Evolutionary conservation across 2,888 invertebrate species (phyloP).

Genomic region (Drosophila paucipuncta): DNA sequence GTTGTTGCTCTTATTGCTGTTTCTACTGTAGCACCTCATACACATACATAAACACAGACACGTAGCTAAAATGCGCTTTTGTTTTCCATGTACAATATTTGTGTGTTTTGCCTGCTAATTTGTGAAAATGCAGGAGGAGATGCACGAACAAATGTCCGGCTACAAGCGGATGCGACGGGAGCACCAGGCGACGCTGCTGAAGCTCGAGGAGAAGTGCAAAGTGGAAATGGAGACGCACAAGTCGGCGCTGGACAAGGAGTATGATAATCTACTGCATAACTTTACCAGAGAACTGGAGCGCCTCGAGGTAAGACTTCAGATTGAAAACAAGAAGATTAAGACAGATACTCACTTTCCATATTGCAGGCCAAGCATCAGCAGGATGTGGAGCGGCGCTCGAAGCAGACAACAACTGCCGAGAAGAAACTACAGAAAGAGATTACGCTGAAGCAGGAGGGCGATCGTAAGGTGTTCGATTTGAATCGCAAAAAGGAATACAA

Average conservation of each 20-base stretch:
- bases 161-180: constrained; percentile 99
- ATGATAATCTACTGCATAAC: constrained; percentile 95
- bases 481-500: constrained; percentile 99
- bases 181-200: constrained; percentile 97
- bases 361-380: constrained; percentile 90
- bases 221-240: constrained; percentile 99
- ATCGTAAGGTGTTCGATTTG: constrained; percentile 95
- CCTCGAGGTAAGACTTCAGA: constrained; percentile 87
- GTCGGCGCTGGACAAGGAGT: constrained; percentile 97
- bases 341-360: not conserved
- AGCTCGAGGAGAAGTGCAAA: constrained; percentile 97
- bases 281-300: constrained; percentile 97
- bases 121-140: constrained; percentile 89
- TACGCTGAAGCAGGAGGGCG: constrained; percentile 94
- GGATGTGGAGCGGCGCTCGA: constrained; percentile 92
- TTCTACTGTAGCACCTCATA: constrained; percentile 15
- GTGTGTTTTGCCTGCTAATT: constrained; percentile 36
- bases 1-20: constrained; percentile 2
- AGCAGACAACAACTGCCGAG: constrained; percentile 94
- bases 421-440: constrained; percentile 97
- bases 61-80: constrained; percentile 41
- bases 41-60: constrained; percentile 16
- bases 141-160: constrained; percentile 99
- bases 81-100: constrained; percentile 46
- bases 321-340: not conserved